These are phyloP conservation scores for Acestrorhynchus altus DNA, from an alignment of 2,797 vertebrate genomes.

Conservation along the genomic window DNA sequence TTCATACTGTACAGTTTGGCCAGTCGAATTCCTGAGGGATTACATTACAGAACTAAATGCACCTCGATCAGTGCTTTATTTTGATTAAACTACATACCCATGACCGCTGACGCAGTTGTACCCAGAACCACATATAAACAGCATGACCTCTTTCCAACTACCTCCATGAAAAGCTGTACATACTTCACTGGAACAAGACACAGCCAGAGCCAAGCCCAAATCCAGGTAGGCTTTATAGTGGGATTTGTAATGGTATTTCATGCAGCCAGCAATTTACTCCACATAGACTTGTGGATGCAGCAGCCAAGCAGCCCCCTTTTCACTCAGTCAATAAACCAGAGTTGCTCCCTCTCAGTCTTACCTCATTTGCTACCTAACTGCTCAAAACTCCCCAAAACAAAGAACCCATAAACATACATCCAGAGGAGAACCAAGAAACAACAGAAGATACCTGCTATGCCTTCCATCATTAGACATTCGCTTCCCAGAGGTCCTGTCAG, in stretches of 20 bases:
- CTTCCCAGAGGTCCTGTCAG: conserved; percentile 26
- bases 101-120: conserved; percentile 24
- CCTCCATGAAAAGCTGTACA: conserved; percentile 19
- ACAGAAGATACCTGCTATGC: conserved; percentile 22
- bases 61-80: not conserved
- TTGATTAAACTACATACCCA: conserved; percentile 24
- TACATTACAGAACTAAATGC: not conserved
- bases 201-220: conserved; percentile 24
- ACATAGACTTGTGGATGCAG: conserved; percentile 12
- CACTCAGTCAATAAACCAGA: conserved; percentile 44
- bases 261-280: conserved; percentile 40
- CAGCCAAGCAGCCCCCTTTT: conserved; percentile 16
- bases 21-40: not conserved
- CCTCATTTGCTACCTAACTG: conserved; percentile 45
- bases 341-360: conserved; percentile 38
- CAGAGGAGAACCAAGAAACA: conserved; percentile 19
- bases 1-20: not conserved
- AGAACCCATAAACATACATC: conserved; percentile 1
- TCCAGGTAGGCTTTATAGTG: conserved; percentile 49
- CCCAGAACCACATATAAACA: conserved; percentile 27
- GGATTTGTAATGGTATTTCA: conserved; percentile 42
- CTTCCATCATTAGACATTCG: conserved; percentile 28
- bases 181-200: conserved; percentile 29
- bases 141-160: conserved; percentile 39
- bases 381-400: conserved; percentile 43